Conservation (phyloP, 2,113 vertebrate genomes). For the Coptodon rendalli region DNA sequence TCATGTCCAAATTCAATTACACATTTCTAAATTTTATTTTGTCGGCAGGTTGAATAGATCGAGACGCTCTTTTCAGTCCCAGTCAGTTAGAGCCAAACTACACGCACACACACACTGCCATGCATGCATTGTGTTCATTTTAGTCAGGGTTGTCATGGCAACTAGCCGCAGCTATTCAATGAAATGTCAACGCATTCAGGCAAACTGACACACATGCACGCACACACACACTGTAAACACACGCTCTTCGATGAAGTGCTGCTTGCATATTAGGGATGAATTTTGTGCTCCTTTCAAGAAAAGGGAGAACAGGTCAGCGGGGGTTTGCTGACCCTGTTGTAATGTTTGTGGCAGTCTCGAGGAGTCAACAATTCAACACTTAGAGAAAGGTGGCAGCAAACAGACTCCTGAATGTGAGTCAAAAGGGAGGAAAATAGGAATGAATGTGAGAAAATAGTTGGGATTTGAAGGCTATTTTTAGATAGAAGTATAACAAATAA, state of each 20-base stretch:
- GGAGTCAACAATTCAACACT: neutral
- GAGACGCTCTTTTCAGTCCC: slow-evolving; percentile 7
- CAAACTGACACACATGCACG: neutral
- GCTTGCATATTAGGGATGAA: neutral
- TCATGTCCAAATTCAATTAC: slow-evolving; percentile 14
- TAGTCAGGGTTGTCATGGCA: slow-evolving; percentile 57
- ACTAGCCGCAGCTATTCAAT: slow-evolving; percentile 57
- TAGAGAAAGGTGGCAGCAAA: neutral
- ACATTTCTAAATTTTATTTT: neutral
- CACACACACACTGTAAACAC: neutral
- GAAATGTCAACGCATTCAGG: slow-evolving; percentile 57
- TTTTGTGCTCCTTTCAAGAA: neutral
- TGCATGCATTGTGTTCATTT: slow-evolving; percentile 38
- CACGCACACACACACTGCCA: neutral
- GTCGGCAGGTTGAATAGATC: slow-evolving; percentile 6
- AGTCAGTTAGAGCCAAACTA: slow-evolving; percentile 15
- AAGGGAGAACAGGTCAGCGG: neutral
- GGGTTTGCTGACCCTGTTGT: neutral
- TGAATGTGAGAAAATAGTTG: neutral
- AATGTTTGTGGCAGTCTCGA: neutral
- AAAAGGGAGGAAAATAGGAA: neutral
- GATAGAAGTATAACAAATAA: neutral
- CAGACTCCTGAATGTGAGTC: neutral
- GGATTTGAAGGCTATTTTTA: neutral
- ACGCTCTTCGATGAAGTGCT: neutral